Evolutionary conservation across 2,113 vertebrate species (phyloP), one percentile per base, ranked within the genome.

Genomic region (Macaca mulatta): DNA sequence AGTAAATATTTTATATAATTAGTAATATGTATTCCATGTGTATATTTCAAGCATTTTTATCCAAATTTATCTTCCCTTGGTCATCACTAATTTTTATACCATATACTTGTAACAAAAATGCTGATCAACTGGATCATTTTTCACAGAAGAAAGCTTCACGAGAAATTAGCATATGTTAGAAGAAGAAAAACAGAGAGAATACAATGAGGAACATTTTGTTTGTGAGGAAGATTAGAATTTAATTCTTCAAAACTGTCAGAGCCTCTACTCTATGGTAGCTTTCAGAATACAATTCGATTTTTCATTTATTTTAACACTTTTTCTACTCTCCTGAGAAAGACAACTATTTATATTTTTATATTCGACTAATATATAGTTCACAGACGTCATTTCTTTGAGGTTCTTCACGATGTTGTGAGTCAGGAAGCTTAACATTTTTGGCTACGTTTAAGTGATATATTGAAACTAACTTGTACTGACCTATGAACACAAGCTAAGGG

Each of bases 281-380:
- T 77, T 50, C n/a, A 50, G 2, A 38, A 78, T 88, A 14, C 1
- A 72, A 30, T 32, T 64, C 20, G 27, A 48, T 40, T 67, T 70
- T 13, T 80, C 22, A 20, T 20, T 55, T 20, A 64, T 25, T 64
- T 64, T 23, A 64, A 64, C 27, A 30, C 10, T 30, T 64, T 64
- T 30, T 64, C 30, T 48, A 50, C 8, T 82, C 18, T 91, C 32
- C 30, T 61, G 16, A 57, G 17, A 84, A 69, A 50, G 32, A 40
- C 0, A 20, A 59, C 0, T 2, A 8, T 8, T 3, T 77, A 55
- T 50, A 43, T 55, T 3, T 43, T 82, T 52, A 45, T 40, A 13
- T 0, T 43, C 1, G 2, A 48, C 0, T 14, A 7, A 0, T 5
- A 6, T 4, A 6, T 2, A 88, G 3, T 18, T 50, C 45, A 50